Conservation (phyloP, 2,888 invertebrate genomes). For the Nematopogon swammerdamellus region DNA sequence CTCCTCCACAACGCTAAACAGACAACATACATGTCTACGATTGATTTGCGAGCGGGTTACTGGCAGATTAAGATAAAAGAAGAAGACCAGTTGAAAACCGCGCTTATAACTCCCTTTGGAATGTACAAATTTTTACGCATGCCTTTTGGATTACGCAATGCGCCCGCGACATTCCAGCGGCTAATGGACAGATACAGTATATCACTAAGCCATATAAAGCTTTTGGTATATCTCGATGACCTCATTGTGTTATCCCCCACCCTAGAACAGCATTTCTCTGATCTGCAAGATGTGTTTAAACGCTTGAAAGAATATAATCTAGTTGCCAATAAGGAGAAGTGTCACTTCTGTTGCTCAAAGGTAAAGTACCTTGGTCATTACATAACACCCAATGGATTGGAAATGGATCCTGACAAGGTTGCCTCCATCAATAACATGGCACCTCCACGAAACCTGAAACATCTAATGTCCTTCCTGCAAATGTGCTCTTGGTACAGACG, state of each 20-base stretch:
- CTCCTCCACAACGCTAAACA: too few relatives aligned
- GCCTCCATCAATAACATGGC: constrained; percentile 10
- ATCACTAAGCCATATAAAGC: too few relatives aligned
- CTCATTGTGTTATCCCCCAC: constrained; percentile 15
- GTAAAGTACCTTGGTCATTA: constrained; percentile 12
- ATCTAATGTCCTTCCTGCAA: constrained; percentile 14
- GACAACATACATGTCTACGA: too few relatives aligned
- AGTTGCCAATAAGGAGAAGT: constrained; percentile 16
- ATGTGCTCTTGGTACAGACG: constrained; percentile 18
- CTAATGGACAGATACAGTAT: too few relatives aligned
- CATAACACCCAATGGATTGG: constrained; percentile 12
- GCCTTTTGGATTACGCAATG: too few relatives aligned
- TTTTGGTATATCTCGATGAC: constrained; percentile 16
- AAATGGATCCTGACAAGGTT: constrained; percentile 12
- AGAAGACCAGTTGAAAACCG: too few relatives aligned
- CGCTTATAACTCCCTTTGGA: too few relatives aligned
- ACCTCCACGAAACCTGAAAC: constrained; percentile 11
- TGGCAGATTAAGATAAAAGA: too few relatives aligned
- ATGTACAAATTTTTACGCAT: too few relatives aligned
- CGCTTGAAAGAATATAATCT: constrained; percentile 15
- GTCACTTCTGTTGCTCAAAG: constrained; percentile 10
- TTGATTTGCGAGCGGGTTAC: too few relatives aligned
- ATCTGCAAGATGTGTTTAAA: constrained; percentile 15
- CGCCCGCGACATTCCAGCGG: too few relatives aligned
- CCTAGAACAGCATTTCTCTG: constrained; percentile 14